These are phyloP conservation scores for Caenorhabditis briggsae DNA, from an alignment of 1,140 invertebrate species.

Conservation along the genomic window DNA sequence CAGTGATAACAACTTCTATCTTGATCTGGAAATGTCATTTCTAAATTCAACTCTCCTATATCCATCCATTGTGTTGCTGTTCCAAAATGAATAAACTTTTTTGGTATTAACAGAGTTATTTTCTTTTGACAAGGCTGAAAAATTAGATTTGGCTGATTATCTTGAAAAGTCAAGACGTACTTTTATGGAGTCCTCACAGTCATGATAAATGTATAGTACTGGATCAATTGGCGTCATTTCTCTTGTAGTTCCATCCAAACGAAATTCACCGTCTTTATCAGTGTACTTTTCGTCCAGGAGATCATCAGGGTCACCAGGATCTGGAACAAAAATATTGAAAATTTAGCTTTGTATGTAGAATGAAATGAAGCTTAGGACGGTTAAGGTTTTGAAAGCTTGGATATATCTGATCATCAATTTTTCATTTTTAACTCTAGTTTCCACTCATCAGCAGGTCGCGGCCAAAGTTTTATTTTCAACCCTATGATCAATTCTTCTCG, in stretches of 20 bases:
- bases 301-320: conserved; percentile 66
- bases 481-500: no score
- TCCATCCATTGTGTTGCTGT: conserved; percentile 51
- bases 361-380: no score
- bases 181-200: conserved; percentile 68
- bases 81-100: conserved; percentile 70
- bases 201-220: conserved; percentile 74
- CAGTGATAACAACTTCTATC: conserved; percentile 60
- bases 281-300: conserved; percentile 67
- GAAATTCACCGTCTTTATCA: conserved; percentile 69
- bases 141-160: not conserved
- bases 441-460: no score
- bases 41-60: conserved; percentile 51
- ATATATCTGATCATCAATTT: no score
- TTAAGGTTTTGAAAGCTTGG: no score
- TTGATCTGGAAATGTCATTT: conserved; percentile 29
- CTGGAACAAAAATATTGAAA: conserved; percentile 56
- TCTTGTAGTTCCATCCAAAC: conserved; percentile 70
- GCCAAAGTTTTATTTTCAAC: no score
- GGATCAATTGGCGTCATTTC: conserved; percentile 76
- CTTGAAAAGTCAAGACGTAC: not conserved
- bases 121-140: conserved; percentile 72
- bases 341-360: not conserved
- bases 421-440: no score
- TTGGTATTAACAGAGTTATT: conserved; percentile 71